Base-by-base conservation (phyloP, 2,113 vertebrate species). In the Ophthalmotilapia sp. region DNA sequence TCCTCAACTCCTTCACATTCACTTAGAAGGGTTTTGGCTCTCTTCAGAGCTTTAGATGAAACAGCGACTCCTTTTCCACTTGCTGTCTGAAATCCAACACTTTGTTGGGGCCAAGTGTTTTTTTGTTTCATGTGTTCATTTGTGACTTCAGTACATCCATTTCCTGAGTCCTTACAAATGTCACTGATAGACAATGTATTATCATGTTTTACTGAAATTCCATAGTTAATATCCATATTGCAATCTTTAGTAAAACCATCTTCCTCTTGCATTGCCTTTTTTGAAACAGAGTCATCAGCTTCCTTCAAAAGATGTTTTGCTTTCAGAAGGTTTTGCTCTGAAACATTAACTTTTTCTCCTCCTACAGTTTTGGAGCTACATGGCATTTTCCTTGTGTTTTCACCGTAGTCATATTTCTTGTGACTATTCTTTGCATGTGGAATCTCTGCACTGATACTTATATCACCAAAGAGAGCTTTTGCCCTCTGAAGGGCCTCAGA, bases 81-180 rank as follows among this genome's bases (percentile, higher is more conserved):
- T 81, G 96, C 97, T 31, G 96, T 97, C 86, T 93, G 97, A 94
- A 98, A 98, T 12, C 97, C 97, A 87, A 90, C 93, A 45, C 75
- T 83, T 77, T 88, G 83, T 83, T 45, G 13, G 75, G 81, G 81
- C 7, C 68, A 54, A 9, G n/a, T 8, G 7, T 13, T 51, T 38
- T 89, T 79, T 42, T 17, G 45, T 26, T 80, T 84, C 11, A 51
- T 49, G 15, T 68, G 23, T 84, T 77, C 23, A 10, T 40, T 70
- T 58, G 55, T 9, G 49, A 90, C 86, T 5, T 75, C 38, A 6
- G 49, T 26, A 36, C 1, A 14, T 56, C n/a, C 55, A 49, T 40
- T 33, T 86, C 11, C 17, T 42, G 60, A 13, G 1, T 86, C 31
- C 12, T 80, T 26, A 58, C 7, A 58, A 17, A 79, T 14, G 13